A percentile compares a stretch with the other conserved stretches of the same genome.
These are phyloP conservation scores for Peromyscus melanophrys DNA, from an alignment of 2,797 vertebrate species.

Conservation along the genomic window DNA sequence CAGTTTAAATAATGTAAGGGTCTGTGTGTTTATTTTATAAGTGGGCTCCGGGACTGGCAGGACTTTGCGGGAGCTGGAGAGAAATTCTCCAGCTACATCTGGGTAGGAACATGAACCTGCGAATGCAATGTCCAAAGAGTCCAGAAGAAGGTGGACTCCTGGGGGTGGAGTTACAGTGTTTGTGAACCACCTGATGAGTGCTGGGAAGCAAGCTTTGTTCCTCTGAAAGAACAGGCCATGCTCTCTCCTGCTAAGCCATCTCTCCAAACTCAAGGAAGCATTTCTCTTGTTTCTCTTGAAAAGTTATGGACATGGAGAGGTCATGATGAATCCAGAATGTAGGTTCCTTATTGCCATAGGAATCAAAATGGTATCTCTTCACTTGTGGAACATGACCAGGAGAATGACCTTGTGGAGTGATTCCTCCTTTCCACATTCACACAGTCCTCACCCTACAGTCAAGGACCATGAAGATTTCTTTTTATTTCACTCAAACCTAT, in stretches of 20 bases:
- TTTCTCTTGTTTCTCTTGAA: not conserved
- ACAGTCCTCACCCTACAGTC: not conserved
- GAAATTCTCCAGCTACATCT: too few relatives aligned
- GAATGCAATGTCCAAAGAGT: not conserved
- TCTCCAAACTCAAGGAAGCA: not conserved
- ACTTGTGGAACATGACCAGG: not conserved
- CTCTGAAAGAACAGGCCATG: not conserved
- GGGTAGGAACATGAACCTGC: not conserved
- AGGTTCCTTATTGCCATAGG: not conserved
- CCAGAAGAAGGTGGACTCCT: too few relatives aligned
- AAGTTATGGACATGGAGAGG: not conserved
- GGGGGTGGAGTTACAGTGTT: not conserved
- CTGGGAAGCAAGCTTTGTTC: not conserved
- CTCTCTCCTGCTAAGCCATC: not conserved
- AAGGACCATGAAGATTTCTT: not conserved
- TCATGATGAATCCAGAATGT: not conserved
- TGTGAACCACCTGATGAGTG: not conserved
- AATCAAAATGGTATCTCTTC: not conserved
- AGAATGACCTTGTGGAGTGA: not conserved
- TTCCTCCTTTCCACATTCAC: not conserved
- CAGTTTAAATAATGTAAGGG: too few relatives aligned
- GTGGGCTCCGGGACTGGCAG: too few relatives aligned
- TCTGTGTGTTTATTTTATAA: too few relatives aligned
- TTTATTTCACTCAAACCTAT: not conserved
- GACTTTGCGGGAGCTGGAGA: too few relatives aligned